Conservation (phyloP, 1,140 invertebrate species). For the Heliconius himera region DNA sequence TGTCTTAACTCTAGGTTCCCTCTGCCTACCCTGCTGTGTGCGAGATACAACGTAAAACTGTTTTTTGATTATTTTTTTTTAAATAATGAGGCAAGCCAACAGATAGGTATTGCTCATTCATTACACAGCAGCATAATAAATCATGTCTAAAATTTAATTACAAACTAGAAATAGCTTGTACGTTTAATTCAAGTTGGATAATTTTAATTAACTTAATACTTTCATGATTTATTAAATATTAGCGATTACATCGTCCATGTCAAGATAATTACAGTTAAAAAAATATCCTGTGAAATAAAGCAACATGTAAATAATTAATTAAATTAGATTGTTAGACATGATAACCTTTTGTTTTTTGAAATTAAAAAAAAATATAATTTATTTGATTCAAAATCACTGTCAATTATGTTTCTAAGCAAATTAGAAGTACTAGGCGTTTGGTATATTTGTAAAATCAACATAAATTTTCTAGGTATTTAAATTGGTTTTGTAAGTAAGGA, state of each 20-base stretch:
- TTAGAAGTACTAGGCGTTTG: too few relatives aligned
- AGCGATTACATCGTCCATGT: background rate
- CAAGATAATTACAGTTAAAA: background rate
- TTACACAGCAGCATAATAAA: slow-evolving; percentile 2
- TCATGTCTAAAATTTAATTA: slow-evolving; percentile 12
- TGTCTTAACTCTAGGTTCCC: too few relatives aligned
- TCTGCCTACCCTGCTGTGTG: too few relatives aligned
- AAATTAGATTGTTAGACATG: background rate
- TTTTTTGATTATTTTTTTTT: too few relatives aligned
- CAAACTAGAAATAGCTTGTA: slow-evolving; percentile 5
- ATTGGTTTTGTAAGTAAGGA: too few relatives aligned
- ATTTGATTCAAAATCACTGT: background rate
- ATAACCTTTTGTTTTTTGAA: background rate
- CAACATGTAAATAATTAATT: background rate
- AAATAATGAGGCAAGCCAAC: background rate
- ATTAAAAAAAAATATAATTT: background rate
- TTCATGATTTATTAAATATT: slow-evolving; percentile 2
- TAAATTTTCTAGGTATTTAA: too few relatives aligned
- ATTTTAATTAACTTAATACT: slow-evolving; percentile 9
- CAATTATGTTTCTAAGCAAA: background rate
- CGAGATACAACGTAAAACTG: too few relatives aligned
- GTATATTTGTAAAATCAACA: too few relatives aligned
- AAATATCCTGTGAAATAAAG: background rate
- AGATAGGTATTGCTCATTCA: background rate
- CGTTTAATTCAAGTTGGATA: background rate